Evolutionary conservation across 2,888 invertebrate species (phyloP).

Genomic region (Pilophorus perplexus): DNA sequence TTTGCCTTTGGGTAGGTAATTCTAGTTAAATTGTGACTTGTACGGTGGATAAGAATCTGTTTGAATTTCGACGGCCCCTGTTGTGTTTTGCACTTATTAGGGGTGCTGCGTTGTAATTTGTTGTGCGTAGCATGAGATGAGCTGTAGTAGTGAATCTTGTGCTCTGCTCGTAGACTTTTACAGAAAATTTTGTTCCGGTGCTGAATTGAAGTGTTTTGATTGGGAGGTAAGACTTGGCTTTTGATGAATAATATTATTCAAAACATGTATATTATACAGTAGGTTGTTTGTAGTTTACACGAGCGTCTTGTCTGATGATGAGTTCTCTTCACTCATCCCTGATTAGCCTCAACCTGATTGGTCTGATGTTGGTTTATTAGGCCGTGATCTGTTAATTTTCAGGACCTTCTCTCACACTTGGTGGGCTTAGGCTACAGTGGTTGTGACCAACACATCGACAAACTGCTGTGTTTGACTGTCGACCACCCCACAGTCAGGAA

Average conservation of each 20-base stretch:
- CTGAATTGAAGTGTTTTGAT: constrained; percentile 43
- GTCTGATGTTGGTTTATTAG: background rate
- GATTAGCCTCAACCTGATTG: background rate
- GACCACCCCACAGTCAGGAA: constrained; percentile 57
- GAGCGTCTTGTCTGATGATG: background rate
- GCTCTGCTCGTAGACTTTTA: constrained; percentile 43
- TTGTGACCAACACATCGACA: constrained; percentile 55
- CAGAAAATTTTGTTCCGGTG: constrained; percentile 51
- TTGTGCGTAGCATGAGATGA: constrained; percentile 27
- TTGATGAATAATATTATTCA: no score
- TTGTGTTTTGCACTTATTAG: no score
- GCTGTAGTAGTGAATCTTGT: constrained; percentile 37
- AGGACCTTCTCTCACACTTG: constrained; percentile 48
- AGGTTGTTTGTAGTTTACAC: background rate
- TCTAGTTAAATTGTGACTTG: background rate
- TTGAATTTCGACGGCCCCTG: no score
- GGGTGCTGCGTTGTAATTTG: constrained; percentile 1
- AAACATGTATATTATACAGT: background rate
- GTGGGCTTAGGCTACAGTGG: constrained; percentile 53
- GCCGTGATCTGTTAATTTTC: constrained; percentile 46
- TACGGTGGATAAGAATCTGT: background rate
- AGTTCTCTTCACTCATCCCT: background rate
- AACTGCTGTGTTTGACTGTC: constrained; percentile 61
- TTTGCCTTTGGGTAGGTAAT: background rate
- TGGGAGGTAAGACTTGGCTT: constrained; percentile 46